Conservation (phyloP, 2,797 vertebrate genomes). For the Fistularia tabacaria region DNA sequence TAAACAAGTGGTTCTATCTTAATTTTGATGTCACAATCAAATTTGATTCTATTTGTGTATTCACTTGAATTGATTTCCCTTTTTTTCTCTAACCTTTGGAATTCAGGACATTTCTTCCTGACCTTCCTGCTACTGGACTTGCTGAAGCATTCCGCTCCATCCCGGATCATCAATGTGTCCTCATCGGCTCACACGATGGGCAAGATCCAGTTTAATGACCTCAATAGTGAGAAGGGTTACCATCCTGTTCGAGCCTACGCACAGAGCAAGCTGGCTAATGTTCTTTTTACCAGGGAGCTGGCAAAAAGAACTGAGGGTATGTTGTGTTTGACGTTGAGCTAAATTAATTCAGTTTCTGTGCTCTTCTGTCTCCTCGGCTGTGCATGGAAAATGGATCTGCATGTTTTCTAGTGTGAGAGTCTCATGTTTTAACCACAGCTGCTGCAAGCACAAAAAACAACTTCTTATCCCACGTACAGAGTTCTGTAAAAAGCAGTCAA, state of each 20-base stretch:
- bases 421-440: conserved; percentile 54
- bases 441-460: conserved; percentile 14
- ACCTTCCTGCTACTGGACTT: conserved; percentile 75
- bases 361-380: not conserved
- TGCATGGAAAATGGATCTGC: conserved; percentile 34
- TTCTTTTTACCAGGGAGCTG: conserved; percentile 75
- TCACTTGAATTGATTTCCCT: not conserved
- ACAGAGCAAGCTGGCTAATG: conserved; percentile 76
- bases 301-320: conserved; percentile 69
- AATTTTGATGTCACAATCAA: too few relatives aligned
- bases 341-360: not conserved
- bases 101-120: conserved; percentile 75
- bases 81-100: not conserved
- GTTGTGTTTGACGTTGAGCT: conserved; percentile 16
- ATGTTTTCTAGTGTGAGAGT: conserved; percentile 45
- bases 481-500: too few relatives aligned
- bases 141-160: conserved; percentile 74
- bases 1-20: too few relatives aligned
- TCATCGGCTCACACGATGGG: conserved; percentile 65
- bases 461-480: not conserved
- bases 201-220: conserved; percentile 75
- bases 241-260: conserved; percentile 64
- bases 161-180: conserved; percentile 73
- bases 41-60: too few relatives aligned
- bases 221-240: conserved; percentile 64